phyloP scores from a whole-genome alignment of 2,888 invertebrate genomes.

The Diploptera punctata region DNA sequence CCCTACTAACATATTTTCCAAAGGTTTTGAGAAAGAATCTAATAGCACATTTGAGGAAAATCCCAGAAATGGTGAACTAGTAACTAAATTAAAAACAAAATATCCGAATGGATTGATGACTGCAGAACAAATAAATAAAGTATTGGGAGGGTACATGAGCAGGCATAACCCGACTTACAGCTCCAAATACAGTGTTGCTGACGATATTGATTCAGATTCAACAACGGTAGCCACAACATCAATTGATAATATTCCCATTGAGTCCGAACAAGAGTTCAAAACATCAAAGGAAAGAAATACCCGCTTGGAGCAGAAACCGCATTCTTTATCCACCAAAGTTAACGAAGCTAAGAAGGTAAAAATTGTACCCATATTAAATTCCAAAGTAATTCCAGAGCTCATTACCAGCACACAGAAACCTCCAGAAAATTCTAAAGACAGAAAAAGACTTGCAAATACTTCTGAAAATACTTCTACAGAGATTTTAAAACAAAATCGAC shows the following conservation, averaged over 20 bases:
- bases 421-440: neutral
- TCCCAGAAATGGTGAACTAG: neutral
- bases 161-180: constrained; percentile 13
- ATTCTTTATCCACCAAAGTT: neutral
- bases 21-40: neutral
- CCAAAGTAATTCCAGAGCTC: constrained; percentile 7
- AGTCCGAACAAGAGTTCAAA: neutral
- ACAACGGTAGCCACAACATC: neutral
- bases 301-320: no score
- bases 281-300: neutral
- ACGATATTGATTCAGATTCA: neutral
- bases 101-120: neutral
- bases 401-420: neutral
- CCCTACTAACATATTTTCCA: neutral
- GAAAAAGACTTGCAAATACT: neutral
- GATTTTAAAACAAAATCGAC: neutral
- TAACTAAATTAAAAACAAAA: neutral
- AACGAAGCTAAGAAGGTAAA: neutral
- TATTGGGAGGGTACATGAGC: constrained; percentile 18
- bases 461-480: neutral
- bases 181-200: neutral
- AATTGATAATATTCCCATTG: neutral
- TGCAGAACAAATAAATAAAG: constrained; percentile 15
- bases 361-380: neutral
- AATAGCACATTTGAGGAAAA: neutral